Base-by-base conservation (phyloP, 2,797 vertebrate genomes). In the Spinus pinus region DNA sequence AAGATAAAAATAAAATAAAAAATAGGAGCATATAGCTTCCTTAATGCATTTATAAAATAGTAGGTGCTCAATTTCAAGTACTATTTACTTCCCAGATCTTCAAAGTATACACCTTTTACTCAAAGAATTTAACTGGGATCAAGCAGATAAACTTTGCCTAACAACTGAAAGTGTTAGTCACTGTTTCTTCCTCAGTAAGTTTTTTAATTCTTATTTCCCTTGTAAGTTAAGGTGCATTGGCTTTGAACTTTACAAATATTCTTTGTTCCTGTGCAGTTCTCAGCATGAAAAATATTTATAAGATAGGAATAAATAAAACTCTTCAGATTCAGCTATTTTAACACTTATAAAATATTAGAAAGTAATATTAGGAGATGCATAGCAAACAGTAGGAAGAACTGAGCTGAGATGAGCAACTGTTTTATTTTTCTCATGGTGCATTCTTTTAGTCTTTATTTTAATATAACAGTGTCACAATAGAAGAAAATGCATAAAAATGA, bases 331-430 rank as follows among this genome's bases (percentile, higher is more conserved):
- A 39, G 28, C 79, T 90, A 62, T 95, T 95, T 94, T 94, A 94
- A 88, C 44, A 7, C 58, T 90, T 70, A 93, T 94, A 81, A 97
- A 94, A 94, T 90, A 88, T 89, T 96, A 57, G 95, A 69, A 85
- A 72, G 41, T 65, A 94, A 83, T 90, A 78, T 56, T 64, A 75
- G 28, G 37, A 93, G 24, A 82, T 80, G 54, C 57, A 66, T 77
- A 81, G 66, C 49, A 93, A 90, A 87, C 64, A 73, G 60, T 72
- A 81, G 47, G 74, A 91, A 71, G 37, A 95, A 83, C 25, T 42
- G 35, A 92, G 46, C 7, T 83, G 67, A 84, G 44, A 94, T 90
- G 81, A 96, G 94, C 71, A 86, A 95, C 73, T 37, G 67, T 79
- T 95, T 93, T 93, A 61, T 95, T 95, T 88, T 93, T 91, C 47